These are phyloP conservation scores for Spilosoma lubricipeda DNA, from an alignment of 2,888 invertebrate species.

Conservation along the genomic window DNA sequence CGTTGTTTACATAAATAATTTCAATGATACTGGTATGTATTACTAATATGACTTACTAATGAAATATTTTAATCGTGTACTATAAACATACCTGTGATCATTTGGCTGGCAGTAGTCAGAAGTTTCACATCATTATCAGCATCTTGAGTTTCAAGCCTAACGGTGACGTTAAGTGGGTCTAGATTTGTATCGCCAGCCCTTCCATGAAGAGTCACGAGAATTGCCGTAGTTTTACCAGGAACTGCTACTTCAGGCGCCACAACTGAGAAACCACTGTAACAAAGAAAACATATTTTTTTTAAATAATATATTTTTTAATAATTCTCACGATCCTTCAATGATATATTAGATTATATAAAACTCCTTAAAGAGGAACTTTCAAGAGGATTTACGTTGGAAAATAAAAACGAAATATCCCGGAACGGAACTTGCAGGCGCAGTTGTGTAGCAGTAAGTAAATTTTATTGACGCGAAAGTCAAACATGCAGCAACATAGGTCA, in stretches of 20 bases:
- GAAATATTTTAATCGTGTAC: neutral
- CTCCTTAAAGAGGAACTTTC: neutral
- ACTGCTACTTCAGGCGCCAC: constrained; percentile 89
- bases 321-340: neutral
- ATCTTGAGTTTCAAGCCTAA: constrained; percentile 84
- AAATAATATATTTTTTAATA: no score
- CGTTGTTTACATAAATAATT: neutral
- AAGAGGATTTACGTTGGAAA: neutral
- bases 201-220: constrained; percentile 88
- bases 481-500: constrained; percentile 48
- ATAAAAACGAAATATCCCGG: neutral
- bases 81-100: constrained; percentile 75
- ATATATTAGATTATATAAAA: neutral
- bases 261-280: constrained; percentile 88
- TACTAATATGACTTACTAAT: neutral
- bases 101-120: constrained; percentile 80
- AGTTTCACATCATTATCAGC: constrained; percentile 78
- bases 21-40: neutral
- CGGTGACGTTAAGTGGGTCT: constrained; percentile 87
- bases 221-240: constrained; percentile 88
- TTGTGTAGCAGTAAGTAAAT: constrained; percentile 31
- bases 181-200: constrained; percentile 72
- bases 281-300: no score
- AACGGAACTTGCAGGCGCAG: constrained; percentile 22
- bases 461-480: constrained; percentile 45